A percentile compares a stretch with the other conserved stretches of the same genome.
Conservation (phyloP, 1,140 invertebrate species). For the Rhyacophila brunnea region DNA sequence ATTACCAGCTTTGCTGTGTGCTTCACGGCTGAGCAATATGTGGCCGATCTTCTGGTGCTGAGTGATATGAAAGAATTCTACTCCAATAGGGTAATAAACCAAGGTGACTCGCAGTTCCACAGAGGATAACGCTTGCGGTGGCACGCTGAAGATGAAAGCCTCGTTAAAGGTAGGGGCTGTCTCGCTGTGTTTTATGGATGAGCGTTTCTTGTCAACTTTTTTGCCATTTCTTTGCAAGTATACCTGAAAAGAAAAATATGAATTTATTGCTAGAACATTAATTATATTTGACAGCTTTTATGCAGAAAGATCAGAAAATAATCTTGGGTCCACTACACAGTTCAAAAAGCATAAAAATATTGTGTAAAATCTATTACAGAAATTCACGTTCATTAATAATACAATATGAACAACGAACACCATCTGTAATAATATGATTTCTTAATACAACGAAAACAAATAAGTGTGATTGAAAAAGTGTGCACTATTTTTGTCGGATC, state of each 20-base stretch:
- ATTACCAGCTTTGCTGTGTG: conserved; percentile 66
- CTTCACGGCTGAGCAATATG: conserved; percentile 68
- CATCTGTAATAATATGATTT: no score
- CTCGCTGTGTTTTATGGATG: conserved; percentile 67
- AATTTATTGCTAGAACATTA: conserved; percentile 8
- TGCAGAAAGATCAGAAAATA: no score
- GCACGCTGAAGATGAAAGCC: conserved; percentile 75
- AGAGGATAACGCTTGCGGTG: conserved; percentile 62
- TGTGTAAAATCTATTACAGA: no score
- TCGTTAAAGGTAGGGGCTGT: conserved; percentile 76
- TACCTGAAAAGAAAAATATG: conserved; percentile 53
- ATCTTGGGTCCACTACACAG: conserved; percentile 1
- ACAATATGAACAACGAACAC: no score
- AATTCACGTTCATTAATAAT: no score
- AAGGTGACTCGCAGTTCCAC: conserved; percentile 68
- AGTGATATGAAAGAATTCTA: conserved; percentile 40
- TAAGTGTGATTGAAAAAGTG: no score
- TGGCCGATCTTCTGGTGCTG: conserved; percentile 65
- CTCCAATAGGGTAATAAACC: conserved; percentile 29
- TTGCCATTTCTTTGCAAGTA: conserved; percentile 74
- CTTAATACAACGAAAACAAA: no score
- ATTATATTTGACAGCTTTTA: conserved; percentile 1
- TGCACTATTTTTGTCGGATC: no score
- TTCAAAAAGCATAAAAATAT: no score
- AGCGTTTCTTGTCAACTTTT: conserved; percentile 75